Conservation (phyloP, 2,113 vertebrate species). For the Eurystomus gularis region DNA sequence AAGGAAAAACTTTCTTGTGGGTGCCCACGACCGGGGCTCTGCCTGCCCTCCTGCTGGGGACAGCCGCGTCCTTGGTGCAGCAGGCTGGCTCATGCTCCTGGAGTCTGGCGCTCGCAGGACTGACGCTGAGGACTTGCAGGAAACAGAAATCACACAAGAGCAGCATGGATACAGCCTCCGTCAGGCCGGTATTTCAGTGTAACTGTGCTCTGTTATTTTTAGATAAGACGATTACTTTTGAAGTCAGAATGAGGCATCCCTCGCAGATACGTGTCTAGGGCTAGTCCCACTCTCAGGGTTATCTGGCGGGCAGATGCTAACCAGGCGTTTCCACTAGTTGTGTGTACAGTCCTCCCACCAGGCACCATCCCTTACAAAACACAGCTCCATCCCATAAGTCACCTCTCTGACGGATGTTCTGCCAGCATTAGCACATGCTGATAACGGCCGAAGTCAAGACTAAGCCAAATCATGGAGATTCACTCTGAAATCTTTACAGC, state of each 20-base stretch:
- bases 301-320: constrained; percentile 5
- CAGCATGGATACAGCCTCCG: background rate
- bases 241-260: background rate
- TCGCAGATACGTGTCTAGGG: background rate
- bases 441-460: background rate
- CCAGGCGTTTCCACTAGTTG: background rate
- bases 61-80: rapidly evolving
- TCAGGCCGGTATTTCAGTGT: background rate
- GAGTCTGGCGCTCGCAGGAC: background rate
- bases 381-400: background rate
- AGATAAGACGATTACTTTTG: constrained; percentile 38
- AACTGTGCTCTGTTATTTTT: background rate
- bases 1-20: background rate
- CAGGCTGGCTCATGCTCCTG: background rate
- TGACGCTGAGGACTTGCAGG: background rate
- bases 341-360: background rate
- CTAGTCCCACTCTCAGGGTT: background rate
- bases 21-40: rapidly evolving
- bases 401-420: background rate
- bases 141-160: background rate
- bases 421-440: background rate
- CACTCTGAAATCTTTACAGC: background rate
- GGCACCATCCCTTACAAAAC: background rate
- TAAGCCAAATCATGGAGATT: background rate
- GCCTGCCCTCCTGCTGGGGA: background rate